Evolutionary conservation across 2,888 invertebrate species (phyloP).

Genomic region (Aethes cnicana): DNA sequence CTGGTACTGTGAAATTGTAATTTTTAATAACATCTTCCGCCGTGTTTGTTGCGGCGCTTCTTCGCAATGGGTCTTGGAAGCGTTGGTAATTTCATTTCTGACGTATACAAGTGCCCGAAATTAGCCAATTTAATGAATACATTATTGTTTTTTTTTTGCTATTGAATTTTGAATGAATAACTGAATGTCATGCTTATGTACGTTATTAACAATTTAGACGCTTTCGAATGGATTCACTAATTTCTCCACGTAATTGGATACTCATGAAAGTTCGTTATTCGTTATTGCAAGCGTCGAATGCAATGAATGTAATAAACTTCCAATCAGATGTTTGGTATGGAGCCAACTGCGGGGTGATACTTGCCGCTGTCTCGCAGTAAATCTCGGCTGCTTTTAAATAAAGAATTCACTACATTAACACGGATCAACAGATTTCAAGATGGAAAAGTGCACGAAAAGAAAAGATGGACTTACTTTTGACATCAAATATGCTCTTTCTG

Average conservation of each 20-base stretch:
- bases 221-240: not conserved
- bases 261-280: conserved; percentile 13
- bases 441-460: conserved; percentile 13
- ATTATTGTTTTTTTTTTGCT: no score
- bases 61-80: no score
- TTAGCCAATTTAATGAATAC: no score
- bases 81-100: no score
- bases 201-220: no score
- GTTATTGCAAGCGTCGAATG: conserved; percentile 27
- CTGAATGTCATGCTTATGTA: no score
- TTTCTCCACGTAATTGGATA: conserved; percentile 9
- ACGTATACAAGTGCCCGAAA: no score
- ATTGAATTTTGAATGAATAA: no score
- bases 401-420: conserved; percentile 39
- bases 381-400: conserved; percentile 54
- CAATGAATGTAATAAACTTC: conserved; percentile 31
- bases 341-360: conserved; percentile 57
- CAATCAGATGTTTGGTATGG: conserved; percentile 51
- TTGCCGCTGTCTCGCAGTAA: conserved; percentile 51
- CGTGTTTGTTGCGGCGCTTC: no score
- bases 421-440: conserved; percentile 19
- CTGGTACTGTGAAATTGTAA: no score
- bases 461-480: conserved; percentile 4
- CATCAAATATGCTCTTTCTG: conserved; percentile 1
- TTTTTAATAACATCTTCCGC: no score